Base-by-base conservation (phyloP, 2,797 vertebrate species). In the Hydrolagus colliei region DNA sequence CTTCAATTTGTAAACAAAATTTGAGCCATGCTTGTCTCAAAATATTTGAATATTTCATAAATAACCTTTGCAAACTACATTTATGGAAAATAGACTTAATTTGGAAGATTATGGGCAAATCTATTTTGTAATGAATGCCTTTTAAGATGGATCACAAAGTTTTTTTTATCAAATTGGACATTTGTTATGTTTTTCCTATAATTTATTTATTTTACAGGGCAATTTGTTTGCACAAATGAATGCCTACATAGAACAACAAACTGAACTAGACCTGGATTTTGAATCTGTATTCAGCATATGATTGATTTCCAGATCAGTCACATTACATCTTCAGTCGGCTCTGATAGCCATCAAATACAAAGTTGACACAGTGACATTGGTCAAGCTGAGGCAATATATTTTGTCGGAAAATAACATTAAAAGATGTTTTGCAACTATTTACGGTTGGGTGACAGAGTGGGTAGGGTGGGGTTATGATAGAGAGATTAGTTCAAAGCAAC, bases 1-100 rank as follows among this genome's bases (percentile, higher is more conserved):
- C 6, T 52, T 52, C 41, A 52, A 41, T 27, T 52, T 71, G 79
- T 84, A 82, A 82, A 82, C 32, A 82, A 32, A 82, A 82, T 71
- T 4, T 61, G 79, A 84, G 65, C 32, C 68, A 2, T 68, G 35
- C 12, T 32, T 20, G 4, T 35, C 8, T 20, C 10, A 67, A 71
- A 84, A 84, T 41, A 65, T 71, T 71, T 32, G 8, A 52, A 52
- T 52, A 52, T 52, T 52, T 52, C 41, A 52, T 52, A 52, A 52
- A 52, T 52, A 52, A 52, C 41, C 41, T 52, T 52, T 52, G 13
- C 1, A 71, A 71, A 52, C 71, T 68, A 84, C 35, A 71, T 14
- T 0, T 9, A 2, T 71, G 32, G 12, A 6, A 71, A 84, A 13
- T 71, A 71, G 67, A 52, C 22, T 68, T 35, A 71, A 71, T 52